Evolutionary conservation across 2,113 vertebrate genomes (phyloP), one percentile per base, ranked within the genome.

Genomic region (Cyanoramphus novaezelandiae): DNA sequence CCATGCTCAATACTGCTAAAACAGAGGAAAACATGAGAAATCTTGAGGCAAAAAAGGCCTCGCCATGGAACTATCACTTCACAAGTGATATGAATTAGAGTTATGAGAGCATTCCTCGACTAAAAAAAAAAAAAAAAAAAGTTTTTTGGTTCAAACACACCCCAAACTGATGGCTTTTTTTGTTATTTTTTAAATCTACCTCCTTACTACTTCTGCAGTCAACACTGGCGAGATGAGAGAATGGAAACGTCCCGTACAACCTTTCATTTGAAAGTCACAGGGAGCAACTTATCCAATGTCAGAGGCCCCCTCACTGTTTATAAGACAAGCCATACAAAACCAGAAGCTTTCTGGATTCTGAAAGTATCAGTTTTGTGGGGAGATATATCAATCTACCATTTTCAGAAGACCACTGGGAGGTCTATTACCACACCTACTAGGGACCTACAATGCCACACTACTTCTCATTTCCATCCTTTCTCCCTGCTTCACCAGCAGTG

Each of bases 1-100:
- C 72, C 64, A 49, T 0, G 0, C 25, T 43, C 41, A 19, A 33
- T n/a, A 3, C 0, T 29, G 31, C 69, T 77, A 69, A n/a, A 88
- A 59, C 3, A 2, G 18, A 74, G n/a, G 14, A 63, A 79, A 92
- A 46, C 33, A 37, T 8, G 62, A 65, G 15, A 81, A 89, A 92
- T 20, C 69, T 17, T 2, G 9, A 92, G 39, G 47, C 27, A 49
- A 75, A 63, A 52, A 57, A 92, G 91, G 86, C 88, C 77, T 91
- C 0, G 0, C 0, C 1, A 31, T 52, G 21, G 33, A 86, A 72
- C 21, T 31, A 50, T 17, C 83, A 57, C 43, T 79, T 53, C 77
- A 47, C 33, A 24, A 49, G 52, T 1, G 1, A 23, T 4, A 27
- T 0, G 21, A 68, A 49, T 39, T 47, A 6, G 20, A 68, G 33